Evolutionary conservation across 2,888 invertebrate species (phyloP).

Genomic region (Oegoconia quadripuncta): DNA sequence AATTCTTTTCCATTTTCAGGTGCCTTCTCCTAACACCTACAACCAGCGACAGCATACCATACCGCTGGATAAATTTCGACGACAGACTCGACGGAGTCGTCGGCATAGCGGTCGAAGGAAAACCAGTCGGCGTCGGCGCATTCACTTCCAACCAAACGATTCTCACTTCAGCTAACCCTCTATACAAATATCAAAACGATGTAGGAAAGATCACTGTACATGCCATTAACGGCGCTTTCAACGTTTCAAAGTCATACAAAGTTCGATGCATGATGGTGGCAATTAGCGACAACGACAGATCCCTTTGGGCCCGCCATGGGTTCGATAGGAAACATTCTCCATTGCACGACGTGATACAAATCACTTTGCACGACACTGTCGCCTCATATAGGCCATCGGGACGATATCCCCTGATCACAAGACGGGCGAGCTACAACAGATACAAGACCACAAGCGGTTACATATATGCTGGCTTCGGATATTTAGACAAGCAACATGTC

Average conservation of each 20-base stretch:
- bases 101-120: not conserved
- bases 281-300: too few relatives aligned
- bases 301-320: not conserved
- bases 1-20: too few relatives aligned
- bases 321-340: not conserved
- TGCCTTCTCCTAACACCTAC: too few relatives aligned
- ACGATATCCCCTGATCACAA: too few relatives aligned
- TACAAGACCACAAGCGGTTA: not conserved
- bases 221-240: too few relatives aligned
- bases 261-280: too few relatives aligned
- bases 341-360: constrained; percentile 1
- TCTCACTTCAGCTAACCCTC: not conserved
- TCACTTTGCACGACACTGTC: too few relatives aligned
- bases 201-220: too few relatives aligned
- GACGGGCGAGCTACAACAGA: too few relatives aligned
- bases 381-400: not conserved
- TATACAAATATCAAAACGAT: not conserved
- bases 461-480: not conserved
- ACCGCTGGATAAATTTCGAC: not conserved
- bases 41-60: too few relatives aligned
- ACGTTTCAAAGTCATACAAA: too few relatives aligned
- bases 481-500: not conserved
- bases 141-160: not conserved
- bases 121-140: not conserved
- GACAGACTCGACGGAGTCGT: constrained; percentile 1